A percentile compares a stretch with the other conserved stretches of the same genome.
Conservation (phyloP, 1,140 invertebrate species). For the Drosophila mojavensis region DNA sequence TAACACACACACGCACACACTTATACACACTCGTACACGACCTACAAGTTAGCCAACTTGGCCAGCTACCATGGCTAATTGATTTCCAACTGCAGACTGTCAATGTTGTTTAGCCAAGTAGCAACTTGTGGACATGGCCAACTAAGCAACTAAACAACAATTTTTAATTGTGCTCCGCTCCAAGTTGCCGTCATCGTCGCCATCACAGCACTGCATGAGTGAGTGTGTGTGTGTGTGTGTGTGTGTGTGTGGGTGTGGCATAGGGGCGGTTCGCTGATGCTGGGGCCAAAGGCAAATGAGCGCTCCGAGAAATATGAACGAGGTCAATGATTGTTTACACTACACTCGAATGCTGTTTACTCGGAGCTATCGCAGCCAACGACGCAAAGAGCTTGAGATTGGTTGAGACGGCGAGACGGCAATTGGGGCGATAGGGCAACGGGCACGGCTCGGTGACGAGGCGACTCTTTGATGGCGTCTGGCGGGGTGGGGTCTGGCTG, state of each 20-base stretch:
- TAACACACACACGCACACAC: conserved; percentile 23
- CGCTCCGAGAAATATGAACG: conserved; percentile 75
- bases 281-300: conserved; percentile 73
- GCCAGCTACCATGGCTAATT: conserved; percentile 50
- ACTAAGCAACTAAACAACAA: conserved; percentile 38
- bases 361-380: conserved; percentile 35
- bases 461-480: neutral
- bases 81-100: conserved; percentile 54
- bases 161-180: conserved; percentile 70
- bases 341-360: conserved; percentile 81
- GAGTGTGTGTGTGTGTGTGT: too few species aligned
- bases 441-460: neutral
- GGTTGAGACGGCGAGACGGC: conserved; percentile 18
- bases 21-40: neutral
- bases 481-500: too few species aligned
- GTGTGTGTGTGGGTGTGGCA: neutral
- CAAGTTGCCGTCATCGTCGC: conserved; percentile 31
- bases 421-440: conserved; percentile 7
- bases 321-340: conserved; percentile 83
- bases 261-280: conserved; percentile 27
- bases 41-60: conserved; percentile 7
- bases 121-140: conserved; percentile 20
- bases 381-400: conserved; percentile 1
- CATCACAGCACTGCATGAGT: neutral
- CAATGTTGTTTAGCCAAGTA: conserved; percentile 24